A percentile compares a stretch with the other conserved stretches of the same genome.
Evolutionary conservation across 2,888 invertebrate species (phyloP).

Genomic region (Oxyscelio sp.): DNA sequence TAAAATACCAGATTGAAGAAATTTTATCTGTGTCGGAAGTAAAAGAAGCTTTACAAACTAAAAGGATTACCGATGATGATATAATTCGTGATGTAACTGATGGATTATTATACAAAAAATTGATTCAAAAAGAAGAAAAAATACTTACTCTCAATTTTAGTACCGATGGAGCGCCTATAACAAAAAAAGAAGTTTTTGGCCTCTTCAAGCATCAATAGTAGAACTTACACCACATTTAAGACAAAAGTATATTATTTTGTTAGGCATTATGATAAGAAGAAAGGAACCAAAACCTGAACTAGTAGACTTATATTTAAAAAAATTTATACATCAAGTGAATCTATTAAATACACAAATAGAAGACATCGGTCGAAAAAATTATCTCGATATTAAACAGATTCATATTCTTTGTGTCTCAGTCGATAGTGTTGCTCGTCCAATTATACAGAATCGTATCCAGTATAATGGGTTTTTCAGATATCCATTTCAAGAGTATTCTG

Average conservation of each 20-base stretch:
- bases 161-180: conserved; percentile 25
- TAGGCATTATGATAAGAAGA: conserved; percentile 7
- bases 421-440: conserved; percentile 38
- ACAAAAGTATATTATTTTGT: conserved; percentile 6
- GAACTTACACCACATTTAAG: conserved; percentile 24
- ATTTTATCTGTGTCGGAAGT: no score
- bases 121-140: no score
- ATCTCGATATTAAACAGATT: neutral
- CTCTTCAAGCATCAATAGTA: conserved; percentile 22
- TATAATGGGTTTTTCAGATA: conserved; percentile 58
- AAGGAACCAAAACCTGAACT: conserved; percentile 16
- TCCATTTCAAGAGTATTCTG: neutral
- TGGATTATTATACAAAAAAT: conserved; percentile 1
- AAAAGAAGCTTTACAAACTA: no score
- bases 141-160: no score
- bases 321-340: conserved; percentile 5
- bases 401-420: no score
- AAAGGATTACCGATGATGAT: no score
- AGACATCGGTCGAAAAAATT: no score
- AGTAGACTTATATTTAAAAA: conserved; percentile 8
- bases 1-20: no score
- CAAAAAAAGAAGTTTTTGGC: conserved; percentile 35
- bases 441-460: conserved; percentile 61
- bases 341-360: no score
- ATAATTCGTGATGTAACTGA: no score